Conservation (phyloP, 2,888 invertebrate genomes). For the Odontocerum albicorne region DNA sequence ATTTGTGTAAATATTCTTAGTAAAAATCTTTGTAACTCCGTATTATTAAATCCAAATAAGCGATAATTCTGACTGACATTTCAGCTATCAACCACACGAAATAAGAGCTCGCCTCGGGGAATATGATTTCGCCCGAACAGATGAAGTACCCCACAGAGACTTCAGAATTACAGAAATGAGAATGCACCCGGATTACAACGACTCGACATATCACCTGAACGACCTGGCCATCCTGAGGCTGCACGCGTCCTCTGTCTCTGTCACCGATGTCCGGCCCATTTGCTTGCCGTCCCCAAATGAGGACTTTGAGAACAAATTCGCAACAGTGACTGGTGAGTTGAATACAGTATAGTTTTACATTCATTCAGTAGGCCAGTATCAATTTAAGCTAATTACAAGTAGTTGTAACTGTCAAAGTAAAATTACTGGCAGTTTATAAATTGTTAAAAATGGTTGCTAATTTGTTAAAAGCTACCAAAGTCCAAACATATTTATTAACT, state of each 20-base stretch:
- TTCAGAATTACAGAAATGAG: conserved; percentile 67
- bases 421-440: too few relatives aligned
- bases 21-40: too few relatives aligned
- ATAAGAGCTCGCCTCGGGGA: conserved; percentile 77
- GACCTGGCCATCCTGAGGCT: conserved; percentile 77
- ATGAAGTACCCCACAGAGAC: conserved; percentile 72
- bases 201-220: conserved; percentile 64
- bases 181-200: conserved; percentile 68
- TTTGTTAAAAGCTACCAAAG: too few relatives aligned
- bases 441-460: too few relatives aligned
- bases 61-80: too few relatives aligned
- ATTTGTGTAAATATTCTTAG: too few relatives aligned
- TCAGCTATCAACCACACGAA: conserved; percentile 52
- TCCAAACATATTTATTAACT: too few relatives aligned
- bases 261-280: conserved; percentile 81
- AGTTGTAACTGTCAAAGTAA: too few relatives aligned
- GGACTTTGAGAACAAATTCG: conserved; percentile 62
- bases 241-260: conserved; percentile 66
- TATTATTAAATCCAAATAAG: too few relatives aligned
- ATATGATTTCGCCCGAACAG: conserved; percentile 68
- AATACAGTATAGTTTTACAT: too few relatives aligned
- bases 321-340: conserved; percentile 66
- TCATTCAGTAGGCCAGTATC: too few relatives aligned
- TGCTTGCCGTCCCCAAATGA: conserved; percentile 73
- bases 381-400: too few relatives aligned